These are phyloP conservation scores for Teleopsis dalmanni DNA, from an alignment of 1,140 invertebrate species.

Conservation along the genomic window DNA sequence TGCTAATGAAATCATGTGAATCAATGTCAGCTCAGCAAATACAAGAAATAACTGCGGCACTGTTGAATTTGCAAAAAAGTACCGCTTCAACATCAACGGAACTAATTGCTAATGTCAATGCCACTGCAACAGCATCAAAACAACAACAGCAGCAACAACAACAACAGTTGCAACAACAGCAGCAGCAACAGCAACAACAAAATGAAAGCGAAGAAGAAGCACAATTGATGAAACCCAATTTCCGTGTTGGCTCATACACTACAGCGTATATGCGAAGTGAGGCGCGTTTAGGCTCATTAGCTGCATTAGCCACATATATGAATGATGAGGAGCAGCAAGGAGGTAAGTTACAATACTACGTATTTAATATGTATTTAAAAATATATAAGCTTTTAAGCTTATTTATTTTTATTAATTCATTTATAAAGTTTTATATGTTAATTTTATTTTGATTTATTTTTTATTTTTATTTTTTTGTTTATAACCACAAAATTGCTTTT, in stretches of 20 bases:
- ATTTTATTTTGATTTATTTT: neutral
- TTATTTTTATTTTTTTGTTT: neutral
- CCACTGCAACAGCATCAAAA: neutral
- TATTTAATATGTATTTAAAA: neutral
- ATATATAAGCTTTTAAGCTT: neutral
- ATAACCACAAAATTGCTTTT: neutral
- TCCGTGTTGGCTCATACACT: constrained; percentile 53
- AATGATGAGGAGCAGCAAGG: constrained; percentile 32
- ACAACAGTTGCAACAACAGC: constrained; percentile 26
- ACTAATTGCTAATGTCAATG: neutral
- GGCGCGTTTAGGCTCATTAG: constrained; percentile 32
- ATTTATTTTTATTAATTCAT: neutral
- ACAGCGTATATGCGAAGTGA: constrained; percentile 30
- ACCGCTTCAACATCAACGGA: constrained; percentile 4
- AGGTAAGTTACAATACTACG: constrained; percentile 21
- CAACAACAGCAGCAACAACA: constrained; percentile 16
- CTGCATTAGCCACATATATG: constrained; percentile 39
- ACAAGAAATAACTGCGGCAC: constrained; percentile 36
- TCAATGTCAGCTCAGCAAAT: constrained; percentile 47
- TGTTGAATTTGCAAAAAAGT: constrained; percentile 31
- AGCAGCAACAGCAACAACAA: neutral
- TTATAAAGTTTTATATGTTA: neutral
- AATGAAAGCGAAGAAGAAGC: constrained; percentile 23
- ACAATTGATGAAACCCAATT: constrained; percentile 48
- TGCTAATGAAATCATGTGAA: constrained; percentile 38